Evolutionary conservation across 2,888 invertebrate species (phyloP), one percentile per base, ranked within the genome.

Genomic region (Andrena marginata): DNA sequence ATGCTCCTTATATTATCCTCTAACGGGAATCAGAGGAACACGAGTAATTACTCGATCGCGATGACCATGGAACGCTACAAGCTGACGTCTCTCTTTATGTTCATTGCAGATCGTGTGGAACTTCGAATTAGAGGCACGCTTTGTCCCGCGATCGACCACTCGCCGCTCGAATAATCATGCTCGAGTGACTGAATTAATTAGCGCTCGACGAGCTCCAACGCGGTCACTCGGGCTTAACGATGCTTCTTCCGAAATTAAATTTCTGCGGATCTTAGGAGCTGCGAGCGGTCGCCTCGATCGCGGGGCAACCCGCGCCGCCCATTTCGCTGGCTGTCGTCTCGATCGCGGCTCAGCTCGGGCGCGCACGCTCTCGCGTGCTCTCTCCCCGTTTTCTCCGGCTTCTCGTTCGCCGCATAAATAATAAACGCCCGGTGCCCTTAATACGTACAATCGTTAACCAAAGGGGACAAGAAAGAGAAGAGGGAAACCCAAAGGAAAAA

Each of bases 371-470:
- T 3, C 56, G 56, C 56, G 59, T 26, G 56, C 56, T 8, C n/a
- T 56, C 69, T 68, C 26, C 23, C 42, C 35, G 56, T 26, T 16
- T 26, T 54, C 65, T 29, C 13, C 35, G 59, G 10, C 56, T 26
- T 65, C 23, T 23, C 0, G 29, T 54, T 65, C n/a, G 16, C 20
- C 33, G 26, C 74, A 35, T 74, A 70, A 70, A 70, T 70, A 59
- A 70, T 59, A 70, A 59, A 70, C 56, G 56, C 56, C 23, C 31
- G 13, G 81, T 87, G 85, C 87, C 83, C 87, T 87, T 85, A 86
- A 74, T 77, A 81, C 87, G 80, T 82, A 84, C 86, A 20, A 42
- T 59, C 86, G 85, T 87, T 90, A 90, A 77, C 84, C 84, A 79
- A 87, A 84, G 85, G 88, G 60, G 35, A 33, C 20, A 20, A 59